Base-by-base conservation (phyloP, 2,113 vertebrate species). In the Gambusia affinis region DNA sequence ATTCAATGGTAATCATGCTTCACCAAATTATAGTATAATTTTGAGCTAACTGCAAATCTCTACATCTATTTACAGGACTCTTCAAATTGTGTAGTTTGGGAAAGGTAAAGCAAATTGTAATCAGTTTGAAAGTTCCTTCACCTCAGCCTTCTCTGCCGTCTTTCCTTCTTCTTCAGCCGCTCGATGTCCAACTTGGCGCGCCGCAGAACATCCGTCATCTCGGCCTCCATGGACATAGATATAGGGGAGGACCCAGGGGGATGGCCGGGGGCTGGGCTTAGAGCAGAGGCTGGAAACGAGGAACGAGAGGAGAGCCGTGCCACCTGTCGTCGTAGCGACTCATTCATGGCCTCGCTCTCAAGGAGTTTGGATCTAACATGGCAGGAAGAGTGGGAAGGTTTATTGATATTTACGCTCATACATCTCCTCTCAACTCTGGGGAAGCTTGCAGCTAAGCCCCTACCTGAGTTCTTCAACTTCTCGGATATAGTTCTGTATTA, bases 311-410 rank as follows among this genome's bases (percentile, higher is more conserved):
- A 95, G n/a, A 93, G 87, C 0, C 97, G 95, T 0, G 95, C 94
- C 4, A 95, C 89, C 78, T 92, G 97, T 42, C 96, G 96, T 0
- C 98, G 95, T 71, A 99, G 76, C 0, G 97, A 97, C 87, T 99
- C 98, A 0, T 99, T 99, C 96, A 99, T 99, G 75, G 97, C 94
- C 83, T 99, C 97, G 0, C 98, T 99, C 90, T 99, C 97, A 76
- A 99, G 88, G 0, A 99, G 95, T 90, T 98, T 99, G 0, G 97
- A 95, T 91, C 98, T 99, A 74, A 0, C 7, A 19, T 67, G 28
- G 10, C 31, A 14, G 61, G 2, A 69, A 17, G 29, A 65, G 61
- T 37, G 0, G 4, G 8, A 47, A 6, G 44, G 30, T 62, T 68
- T 28, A 60, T 10, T 57, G 47, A 57, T 57, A 57, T 57, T 57